Conservation (phyloP, 2,113 vertebrate species). For the Otocyon megalotis region DNA sequence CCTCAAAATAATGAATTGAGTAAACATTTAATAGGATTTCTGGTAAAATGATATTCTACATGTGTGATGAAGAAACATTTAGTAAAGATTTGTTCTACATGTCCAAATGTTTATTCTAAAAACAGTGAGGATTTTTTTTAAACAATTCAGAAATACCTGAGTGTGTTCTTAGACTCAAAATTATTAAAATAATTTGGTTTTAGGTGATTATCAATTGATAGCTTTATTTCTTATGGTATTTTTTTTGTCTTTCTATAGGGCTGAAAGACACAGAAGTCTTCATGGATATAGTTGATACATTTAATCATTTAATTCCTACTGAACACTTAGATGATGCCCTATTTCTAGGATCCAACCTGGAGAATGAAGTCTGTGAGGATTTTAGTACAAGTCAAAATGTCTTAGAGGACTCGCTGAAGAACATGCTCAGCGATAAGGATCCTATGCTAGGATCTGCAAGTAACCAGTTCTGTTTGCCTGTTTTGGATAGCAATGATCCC, state of each 20-base stretch:
- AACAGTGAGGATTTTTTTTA: constrained; percentile 68
- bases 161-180: constrained; percentile 84
- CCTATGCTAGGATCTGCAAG: constrained; percentile 99
- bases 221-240: constrained; percentile 92
- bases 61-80: constrained; percentile 79
- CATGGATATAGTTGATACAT: constrained; percentile 99
- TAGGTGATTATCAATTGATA: constrained; percentile 88
- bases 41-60: constrained; percentile 77
- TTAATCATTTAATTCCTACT: constrained; percentile 99
- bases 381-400: constrained; percentile 93
- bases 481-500: constrained; percentile 96
- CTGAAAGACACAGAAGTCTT: constrained; percentile 95
- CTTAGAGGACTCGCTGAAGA: constrained; percentile 98
- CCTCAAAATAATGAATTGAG: constrained; percentile 56
- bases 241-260: constrained; percentile 93
- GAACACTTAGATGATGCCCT: constrained; percentile 99
- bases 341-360: constrained; percentile 96
- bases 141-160: constrained; percentile 81
- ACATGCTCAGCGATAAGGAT: constrained; percentile 99
- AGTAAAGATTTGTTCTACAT: constrained; percentile 78
- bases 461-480: constrained; percentile 96
- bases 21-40: constrained; percentile 74
- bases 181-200: constrained; percentile 86
- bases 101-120: constrained; percentile 68
- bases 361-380: constrained; percentile 99